Percentiles rank a stretch among this genome's conserved stretches.
These are phyloP conservation scores for Thymallus thymallus DNA, from an alignment of 2,113 vertebrate genomes.

Conservation along the genomic window DNA sequence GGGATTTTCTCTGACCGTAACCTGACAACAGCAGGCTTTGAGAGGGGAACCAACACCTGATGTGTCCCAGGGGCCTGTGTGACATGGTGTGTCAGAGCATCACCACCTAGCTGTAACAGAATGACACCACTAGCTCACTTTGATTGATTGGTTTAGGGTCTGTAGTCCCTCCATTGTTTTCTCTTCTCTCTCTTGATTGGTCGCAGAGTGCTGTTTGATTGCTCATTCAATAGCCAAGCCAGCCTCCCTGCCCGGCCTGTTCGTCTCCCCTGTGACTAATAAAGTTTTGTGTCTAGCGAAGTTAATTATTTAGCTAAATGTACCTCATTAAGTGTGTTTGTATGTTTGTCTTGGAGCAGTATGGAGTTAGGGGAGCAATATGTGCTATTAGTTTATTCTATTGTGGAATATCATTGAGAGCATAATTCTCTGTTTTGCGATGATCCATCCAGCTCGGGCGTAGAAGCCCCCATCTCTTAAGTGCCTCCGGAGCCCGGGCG, in stretches of 20 bases:
- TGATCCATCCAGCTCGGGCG: slow-evolving; percentile 40
- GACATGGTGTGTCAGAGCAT: slow-evolving; percentile 43
- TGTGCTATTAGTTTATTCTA: slow-evolving; percentile 39
- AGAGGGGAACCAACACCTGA: slow-evolving; percentile 44
- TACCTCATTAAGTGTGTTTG: slow-evolving; percentile 45
- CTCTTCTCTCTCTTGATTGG: slow-evolving; percentile 20
- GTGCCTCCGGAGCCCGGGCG: slow-evolving; percentile 28
- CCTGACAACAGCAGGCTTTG: slow-evolving; percentile 53
- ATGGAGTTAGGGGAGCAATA: slow-evolving; percentile 20
- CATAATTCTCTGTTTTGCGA: slow-evolving; percentile 3
- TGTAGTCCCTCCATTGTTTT: slow-evolving; percentile 15
- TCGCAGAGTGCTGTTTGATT: slow-evolving; percentile 35
- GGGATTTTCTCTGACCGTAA: slow-evolving; percentile 32
- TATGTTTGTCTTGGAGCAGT: slow-evolving; percentile 31
- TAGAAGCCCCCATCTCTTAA: slow-evolving; percentile 31
- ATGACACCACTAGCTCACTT: slow-evolving; percentile 55
- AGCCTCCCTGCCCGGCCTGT: slow-evolving; percentile 25
- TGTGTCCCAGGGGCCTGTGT: slow-evolving; percentile 46
- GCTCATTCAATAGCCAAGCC: slow-evolving; percentile 15
- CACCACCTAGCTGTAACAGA: slow-evolving; percentile 39
- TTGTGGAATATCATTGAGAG: slow-evolving; percentile 23
- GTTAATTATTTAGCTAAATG: slow-evolving; percentile 52
- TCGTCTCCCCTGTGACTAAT: slow-evolving; percentile 41
- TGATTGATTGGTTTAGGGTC: slow-evolving; percentile 51
- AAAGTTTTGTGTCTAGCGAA: slow-evolving; percentile 46